phyloP scores from a whole-genome alignment of 1,140 invertebrate species.

The Armadillidium nasatum region DNA sequence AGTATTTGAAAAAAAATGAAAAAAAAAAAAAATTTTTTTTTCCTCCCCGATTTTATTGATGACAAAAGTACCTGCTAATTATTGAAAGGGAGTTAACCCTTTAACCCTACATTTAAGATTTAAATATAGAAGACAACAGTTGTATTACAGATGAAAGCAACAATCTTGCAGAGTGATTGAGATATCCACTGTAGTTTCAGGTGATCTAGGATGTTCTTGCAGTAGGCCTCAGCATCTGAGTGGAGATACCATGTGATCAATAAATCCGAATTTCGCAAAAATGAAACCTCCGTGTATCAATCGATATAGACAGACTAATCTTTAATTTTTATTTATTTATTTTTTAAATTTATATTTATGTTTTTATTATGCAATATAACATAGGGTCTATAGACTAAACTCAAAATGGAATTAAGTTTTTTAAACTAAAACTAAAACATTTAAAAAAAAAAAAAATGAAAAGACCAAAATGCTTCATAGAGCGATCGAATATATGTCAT shows the following conservation, averaged over 20 bases:
- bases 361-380: too few relatives aligned
- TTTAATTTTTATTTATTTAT: too few relatives aligned
- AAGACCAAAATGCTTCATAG: too few relatives aligned
- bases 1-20: conserved; percentile 16
- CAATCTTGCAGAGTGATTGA: conserved; percentile 27
- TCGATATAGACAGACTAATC: not conserved
- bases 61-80: conserved; percentile 35
- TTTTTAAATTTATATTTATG: too few relatives aligned
- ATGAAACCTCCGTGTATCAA: conserved; percentile 2
- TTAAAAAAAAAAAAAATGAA: too few relatives aligned
- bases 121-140: conserved; percentile 4
- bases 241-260: conserved; percentile 46
- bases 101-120: not conserved
- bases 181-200: conserved; percentile 39
- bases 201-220: conserved; percentile 23
- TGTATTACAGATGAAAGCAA: not conserved
- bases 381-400: too few relatives aligned
- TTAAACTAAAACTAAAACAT: too few relatives aligned
- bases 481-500: conserved; percentile 23
- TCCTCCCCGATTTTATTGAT: conserved; percentile 25
- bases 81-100: conserved; percentile 25
- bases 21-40: not conserved
- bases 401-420: too few relatives aligned
- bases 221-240: conserved; percentile 44
- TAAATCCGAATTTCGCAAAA: conserved; percentile 32